Conservation (phyloP, 2,113 vertebrate genomes). For the Grammomys surdaster region DNA sequence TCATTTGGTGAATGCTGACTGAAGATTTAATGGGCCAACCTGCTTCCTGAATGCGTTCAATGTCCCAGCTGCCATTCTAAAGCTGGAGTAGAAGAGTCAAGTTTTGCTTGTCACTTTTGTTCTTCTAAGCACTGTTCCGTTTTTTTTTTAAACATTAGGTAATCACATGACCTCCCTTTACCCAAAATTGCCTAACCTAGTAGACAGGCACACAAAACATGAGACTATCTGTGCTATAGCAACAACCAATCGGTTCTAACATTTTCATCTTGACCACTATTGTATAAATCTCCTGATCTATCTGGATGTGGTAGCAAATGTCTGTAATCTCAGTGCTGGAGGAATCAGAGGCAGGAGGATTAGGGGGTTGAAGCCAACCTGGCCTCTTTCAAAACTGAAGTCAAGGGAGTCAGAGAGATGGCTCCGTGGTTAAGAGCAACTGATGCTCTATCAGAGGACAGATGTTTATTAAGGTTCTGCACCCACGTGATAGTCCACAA, state of each 20-base stretch:
- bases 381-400: not conserved
- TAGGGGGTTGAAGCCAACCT: not conserved
- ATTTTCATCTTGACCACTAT: not conserved
- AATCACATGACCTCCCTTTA: not conserved
- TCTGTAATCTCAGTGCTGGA: not conserved
- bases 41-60: not conserved
- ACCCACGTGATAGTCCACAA: not conserved
- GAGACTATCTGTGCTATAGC: not conserved
- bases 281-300: not conserved
- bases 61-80: not conserved
- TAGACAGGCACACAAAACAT: not conserved
- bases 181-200: not conserved
- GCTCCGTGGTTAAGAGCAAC: not conserved
- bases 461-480: no score
- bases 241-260: not conserved
- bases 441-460: not conserved
- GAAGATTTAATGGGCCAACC: not conserved
- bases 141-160: not conserved
- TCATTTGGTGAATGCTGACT: not conserved
- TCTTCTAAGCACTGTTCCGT: not conserved
- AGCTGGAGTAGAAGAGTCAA: not conserved
- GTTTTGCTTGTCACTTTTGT: not conserved
- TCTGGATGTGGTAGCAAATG: not conserved
- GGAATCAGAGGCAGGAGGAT: not conserved
- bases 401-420: not conserved